A percentile compares a stretch with the other conserved stretches of the same genome.
These are phyloP conservation scores for Pampus argenteus DNA, from an alignment of 2,797 vertebrate genomes.

Conservation along the genomic window DNA sequence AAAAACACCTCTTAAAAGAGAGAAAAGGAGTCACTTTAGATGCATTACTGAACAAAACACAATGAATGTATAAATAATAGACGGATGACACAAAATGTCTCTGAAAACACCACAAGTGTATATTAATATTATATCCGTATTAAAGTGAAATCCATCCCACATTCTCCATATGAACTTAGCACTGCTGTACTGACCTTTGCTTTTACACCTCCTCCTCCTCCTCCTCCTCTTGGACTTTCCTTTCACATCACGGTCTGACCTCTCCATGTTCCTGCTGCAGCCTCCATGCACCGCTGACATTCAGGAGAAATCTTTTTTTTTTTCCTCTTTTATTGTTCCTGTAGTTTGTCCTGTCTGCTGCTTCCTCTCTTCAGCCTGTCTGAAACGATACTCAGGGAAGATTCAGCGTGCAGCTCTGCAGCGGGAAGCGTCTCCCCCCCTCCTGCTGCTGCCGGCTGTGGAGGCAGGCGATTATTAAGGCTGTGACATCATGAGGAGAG, in stretches of 20 bases:
- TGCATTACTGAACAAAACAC: background rate
- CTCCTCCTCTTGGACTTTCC: slow-evolving; percentile 87
- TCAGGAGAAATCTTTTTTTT: slow-evolving; percentile 8
- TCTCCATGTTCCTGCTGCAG: slow-evolving; percentile 79
- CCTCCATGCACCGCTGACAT: slow-evolving; percentile 85
- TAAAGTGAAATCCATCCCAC: background rate
- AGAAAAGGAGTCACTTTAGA: background rate
- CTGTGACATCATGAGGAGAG: slow-evolving; percentile 68
- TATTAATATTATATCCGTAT: background rate
- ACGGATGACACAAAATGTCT: background rate
- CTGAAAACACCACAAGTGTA: background rate
- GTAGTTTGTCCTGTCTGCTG: slow-evolving; percentile 14
- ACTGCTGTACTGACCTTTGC: slow-evolving; percentile 83
- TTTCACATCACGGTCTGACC: slow-evolving; percentile 78
- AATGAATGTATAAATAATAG: background rate
- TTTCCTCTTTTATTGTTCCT: background rate
- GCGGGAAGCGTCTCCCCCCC: slow-evolving; percentile 22
- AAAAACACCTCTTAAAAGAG: background rate
- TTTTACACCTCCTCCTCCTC: slow-evolving; percentile 83
- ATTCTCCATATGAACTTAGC: slow-evolving; percentile 7
- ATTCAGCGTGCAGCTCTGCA: slow-evolving; percentile 47
- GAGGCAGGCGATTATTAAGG: slow-evolving; percentile 40
- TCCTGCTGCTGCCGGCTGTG: slow-evolving; percentile 41
- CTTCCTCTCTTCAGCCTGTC: slow-evolving; percentile 6
- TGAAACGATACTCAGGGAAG: slow-evolving; percentile 6